phyloP scores from a whole-genome alignment of 2,888 invertebrate species.

The Archips crataeganus region DNA sequence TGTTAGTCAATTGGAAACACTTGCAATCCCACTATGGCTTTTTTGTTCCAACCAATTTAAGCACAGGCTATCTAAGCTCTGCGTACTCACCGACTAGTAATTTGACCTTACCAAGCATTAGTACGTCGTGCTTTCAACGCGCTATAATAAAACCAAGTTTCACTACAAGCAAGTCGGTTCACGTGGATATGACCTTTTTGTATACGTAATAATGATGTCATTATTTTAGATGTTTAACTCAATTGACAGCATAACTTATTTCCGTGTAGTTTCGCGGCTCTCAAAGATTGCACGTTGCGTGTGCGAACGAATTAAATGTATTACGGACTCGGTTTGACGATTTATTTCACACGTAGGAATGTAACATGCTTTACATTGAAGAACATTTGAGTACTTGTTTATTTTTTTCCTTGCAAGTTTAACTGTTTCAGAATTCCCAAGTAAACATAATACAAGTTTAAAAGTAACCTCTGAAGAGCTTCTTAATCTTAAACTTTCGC shows the following conservation, averaged over 20 bases:
- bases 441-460: too few relatives aligned
- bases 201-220: constrained; percentile 38
- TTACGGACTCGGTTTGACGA: constrained; percentile 8
- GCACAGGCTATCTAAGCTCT: constrained; percentile 70
- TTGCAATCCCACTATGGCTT: constrained; percentile 65
- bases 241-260: constrained; percentile 32
- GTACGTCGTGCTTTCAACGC: constrained; percentile 72
- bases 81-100: constrained; percentile 66
- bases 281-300: constrained; percentile 29
- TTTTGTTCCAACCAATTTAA: constrained; percentile 73
- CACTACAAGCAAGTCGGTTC: constrained; percentile 63
- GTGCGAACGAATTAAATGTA: constrained; percentile 19
- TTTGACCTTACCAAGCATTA: constrained; percentile 77
- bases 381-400: too few relatives aligned
- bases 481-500: not conserved
- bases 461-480: not conserved
- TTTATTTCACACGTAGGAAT: not conserved
- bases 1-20: constrained; percentile 64
- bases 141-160: constrained; percentile 71
- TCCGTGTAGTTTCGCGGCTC: constrained; percentile 18
- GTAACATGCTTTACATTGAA: not conserved
- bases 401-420: too few relatives aligned
- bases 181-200: constrained; percentile 62
- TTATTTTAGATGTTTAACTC: constrained; percentile 36
- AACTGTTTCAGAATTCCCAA: too few relatives aligned